These are phyloP conservation scores for Brachionus sp. DNA, from an alignment of 1,140 invertebrate genomes.

Conservation along the genomic window DNA sequence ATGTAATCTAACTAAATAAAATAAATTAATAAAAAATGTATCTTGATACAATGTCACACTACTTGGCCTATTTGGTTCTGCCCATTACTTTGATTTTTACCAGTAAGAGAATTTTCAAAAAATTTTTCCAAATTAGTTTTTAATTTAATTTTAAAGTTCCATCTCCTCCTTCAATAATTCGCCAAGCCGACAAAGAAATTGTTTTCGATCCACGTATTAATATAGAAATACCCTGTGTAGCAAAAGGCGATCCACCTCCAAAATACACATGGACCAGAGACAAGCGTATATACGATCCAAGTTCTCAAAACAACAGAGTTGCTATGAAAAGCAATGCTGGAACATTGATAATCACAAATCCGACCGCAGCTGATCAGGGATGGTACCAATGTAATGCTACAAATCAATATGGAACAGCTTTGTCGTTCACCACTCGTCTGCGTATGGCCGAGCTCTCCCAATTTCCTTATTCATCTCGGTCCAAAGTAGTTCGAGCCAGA, in stretches of 20 bases:
- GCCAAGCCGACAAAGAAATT: constrained; percentile 38
- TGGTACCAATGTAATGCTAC: constrained; percentile 93
- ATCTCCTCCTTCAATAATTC: constrained; percentile 27
- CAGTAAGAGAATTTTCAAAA: neutral
- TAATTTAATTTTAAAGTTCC: constrained; percentile 36
- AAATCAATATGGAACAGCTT: constrained; percentile 85
- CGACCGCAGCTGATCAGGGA: constrained; percentile 82
- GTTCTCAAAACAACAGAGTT: constrained; percentile 45
- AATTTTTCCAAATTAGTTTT: neutral
- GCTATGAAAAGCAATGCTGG: constrained; percentile 60
- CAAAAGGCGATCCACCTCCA: constrained; percentile 35
- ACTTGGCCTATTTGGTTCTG: neutral
- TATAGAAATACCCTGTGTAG: constrained; percentile 46
- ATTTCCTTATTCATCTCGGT: constrained; percentile 40
- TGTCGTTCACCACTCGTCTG: neutral
- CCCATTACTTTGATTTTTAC: neutral
- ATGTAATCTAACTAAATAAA: neutral
- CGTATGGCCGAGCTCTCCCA: constrained; percentile 24
- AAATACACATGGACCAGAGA: constrained; percentile 46
- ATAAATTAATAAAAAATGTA: neutral
- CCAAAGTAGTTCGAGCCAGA: constrained; percentile 18
- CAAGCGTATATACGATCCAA: constrained; percentile 44
- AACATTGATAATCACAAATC: constrained; percentile 80
- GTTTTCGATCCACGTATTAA: constrained; percentile 45
- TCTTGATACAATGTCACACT: neutral